Conservation (phyloP, 2,888 invertebrate genomes). For the Dasysyrphus albostriatus region DNA sequence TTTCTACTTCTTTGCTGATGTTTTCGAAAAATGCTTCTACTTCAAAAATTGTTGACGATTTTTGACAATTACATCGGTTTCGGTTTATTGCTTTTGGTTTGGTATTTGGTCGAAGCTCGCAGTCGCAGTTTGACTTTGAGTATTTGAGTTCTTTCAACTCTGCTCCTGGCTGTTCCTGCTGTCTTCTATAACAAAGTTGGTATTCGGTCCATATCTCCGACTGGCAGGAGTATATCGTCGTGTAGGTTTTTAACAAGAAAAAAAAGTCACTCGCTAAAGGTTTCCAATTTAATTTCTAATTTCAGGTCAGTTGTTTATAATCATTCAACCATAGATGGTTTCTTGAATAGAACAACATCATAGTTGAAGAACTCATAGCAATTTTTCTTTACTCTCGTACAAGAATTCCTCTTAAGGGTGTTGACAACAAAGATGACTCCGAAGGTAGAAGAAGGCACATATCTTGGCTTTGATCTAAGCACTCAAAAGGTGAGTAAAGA, state of each 20-base stretch:
- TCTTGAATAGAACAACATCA: neutral
- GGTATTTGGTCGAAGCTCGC: neutral
- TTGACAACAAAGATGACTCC: conserved; percentile 59
- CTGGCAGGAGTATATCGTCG: neutral
- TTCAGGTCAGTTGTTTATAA: neutral
- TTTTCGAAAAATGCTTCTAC: conserved; percentile 40
- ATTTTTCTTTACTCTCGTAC: neutral
- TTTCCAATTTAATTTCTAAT: neutral
- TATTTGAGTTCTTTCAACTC: conserved; percentile 60
- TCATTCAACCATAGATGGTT: conserved; percentile 27
- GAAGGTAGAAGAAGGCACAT: conserved; percentile 83
- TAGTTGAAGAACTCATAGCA: neutral
- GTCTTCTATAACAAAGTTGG: neutral
- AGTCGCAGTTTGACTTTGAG: conserved; percentile 34
- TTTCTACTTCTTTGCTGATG: neutral
- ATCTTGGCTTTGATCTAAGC: conserved; percentile 93
- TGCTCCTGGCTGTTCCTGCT: neutral
- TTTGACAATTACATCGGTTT: conserved; percentile 57
- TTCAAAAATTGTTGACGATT: conserved; percentile 70
- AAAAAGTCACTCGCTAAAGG: neutral
- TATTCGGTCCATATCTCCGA: neutral
- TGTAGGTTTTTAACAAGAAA: neutral
- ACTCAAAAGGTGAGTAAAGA: conserved; percentile 89
- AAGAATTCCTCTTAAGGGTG: neutral
- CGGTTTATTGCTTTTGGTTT: neutral